phyloP scores from a whole-genome alignment of 2,888 invertebrate genomes.

The Hydropsyche betteni region DNA sequence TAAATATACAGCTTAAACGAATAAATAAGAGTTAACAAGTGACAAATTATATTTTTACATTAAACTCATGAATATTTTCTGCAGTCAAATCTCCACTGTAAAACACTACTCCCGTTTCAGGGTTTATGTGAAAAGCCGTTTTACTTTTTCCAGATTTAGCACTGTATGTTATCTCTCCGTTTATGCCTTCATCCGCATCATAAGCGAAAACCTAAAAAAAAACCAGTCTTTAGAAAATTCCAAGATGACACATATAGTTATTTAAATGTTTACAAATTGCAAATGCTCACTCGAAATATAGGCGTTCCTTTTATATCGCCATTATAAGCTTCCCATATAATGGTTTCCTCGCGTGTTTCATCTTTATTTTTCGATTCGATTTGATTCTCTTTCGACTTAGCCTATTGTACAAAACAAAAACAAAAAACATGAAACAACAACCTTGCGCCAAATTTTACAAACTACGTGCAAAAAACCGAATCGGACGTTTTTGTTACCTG shows the following conservation, averaged over 20 bases:
- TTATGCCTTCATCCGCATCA: constrained; percentile 77
- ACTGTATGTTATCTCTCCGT: constrained; percentile 77
- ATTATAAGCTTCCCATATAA: constrained; percentile 46
- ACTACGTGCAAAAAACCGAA: neutral
- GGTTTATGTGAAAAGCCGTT: constrained; percentile 79
- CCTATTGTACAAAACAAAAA: constrained; percentile 7
- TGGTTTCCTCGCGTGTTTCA: constrained; percentile 38
- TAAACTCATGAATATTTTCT: constrained; percentile 60
- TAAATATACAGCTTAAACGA: neutral
- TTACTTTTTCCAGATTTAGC: constrained; percentile 76
- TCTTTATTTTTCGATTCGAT: neutral
- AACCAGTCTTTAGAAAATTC: constrained; percentile 37
- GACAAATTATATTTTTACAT: constrained; percentile 34
- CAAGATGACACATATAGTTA: neutral
- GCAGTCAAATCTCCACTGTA: constrained; percentile 74
- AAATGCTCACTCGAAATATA: constrained; percentile 44
- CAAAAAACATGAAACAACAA: neutral
- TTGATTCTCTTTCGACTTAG: constrained; percentile 26
- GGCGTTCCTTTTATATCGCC: constrained; percentile 47
- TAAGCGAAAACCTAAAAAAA: constrained; percentile 71
- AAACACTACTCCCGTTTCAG: constrained; percentile 78
- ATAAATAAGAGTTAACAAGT: neutral
- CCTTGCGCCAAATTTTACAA: neutral
- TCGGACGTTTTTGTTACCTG: constrained; percentile 56
- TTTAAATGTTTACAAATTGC: neutral